Percentiles rank a stretch among this genome's conserved stretches.
Evolutionary conservation across 2,113 vertebrate genomes (phyloP).

Genomic region (Bos taurus): ARS-UCD2.0 NC_037347.1:38556501-38557000

Average conservation of each 20-base stretch:
- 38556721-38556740: not conserved
- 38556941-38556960: not conserved
- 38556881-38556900: too few species aligned
- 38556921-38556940: not conserved
- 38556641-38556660: not conserved
- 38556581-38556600: not conserved
- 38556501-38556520: not conserved
- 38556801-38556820: not conserved
- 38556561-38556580: not conserved
- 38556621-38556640: not conserved
- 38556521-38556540: not conserved
- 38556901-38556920: not conserved
- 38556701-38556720: not conserved
- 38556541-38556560: not conserved
- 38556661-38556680: not conserved
- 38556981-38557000: not conserved
- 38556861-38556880: not conserved
- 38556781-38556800: not conserved
- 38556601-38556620: not conserved
- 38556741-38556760: not conserved
- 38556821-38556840: not conserved
- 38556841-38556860: not conserved
- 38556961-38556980: not conserved
- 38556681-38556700: too few species aligned
- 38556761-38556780: not conserved